Percentiles rank a stretch among this genome's conserved stretches.
phyloP scores from a whole-genome alignment of 2,113 vertebrate genomes.

The Zootoca vivipara region DNA sequence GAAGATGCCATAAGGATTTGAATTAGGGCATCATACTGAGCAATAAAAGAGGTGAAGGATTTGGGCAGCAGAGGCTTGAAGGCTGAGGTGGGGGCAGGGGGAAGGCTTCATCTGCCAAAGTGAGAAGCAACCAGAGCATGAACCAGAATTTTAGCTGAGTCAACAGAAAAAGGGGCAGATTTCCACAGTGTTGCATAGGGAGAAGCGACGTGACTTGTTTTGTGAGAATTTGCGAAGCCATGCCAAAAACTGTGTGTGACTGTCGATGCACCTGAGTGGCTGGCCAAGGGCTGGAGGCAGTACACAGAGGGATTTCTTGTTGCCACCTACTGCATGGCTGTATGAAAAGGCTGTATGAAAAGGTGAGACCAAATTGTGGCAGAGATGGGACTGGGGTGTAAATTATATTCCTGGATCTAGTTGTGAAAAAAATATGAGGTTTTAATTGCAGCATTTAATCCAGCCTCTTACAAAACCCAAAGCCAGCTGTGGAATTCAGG shows the following conservation, averaged over 20 bases:
- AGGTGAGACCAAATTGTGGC: neutral
- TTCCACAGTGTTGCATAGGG: neutral
- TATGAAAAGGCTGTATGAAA: neutral
- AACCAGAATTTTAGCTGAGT: neutral
- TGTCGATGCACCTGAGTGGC: neutral
- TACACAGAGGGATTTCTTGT: neutral
- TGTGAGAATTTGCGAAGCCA: conserved; percentile 1
- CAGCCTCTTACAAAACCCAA: neutral
- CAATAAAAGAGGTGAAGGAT: neutral
- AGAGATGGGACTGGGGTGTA: neutral
- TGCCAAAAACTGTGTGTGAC: neutral
- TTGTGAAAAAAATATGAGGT: neutral
- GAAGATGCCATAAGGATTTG: neutral
- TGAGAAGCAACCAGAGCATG: neutral
- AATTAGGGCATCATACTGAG: neutral
- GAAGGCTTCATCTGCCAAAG: neutral
- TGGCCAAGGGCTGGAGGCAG: neutral
- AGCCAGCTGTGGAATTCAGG: conserved; percentile 2
- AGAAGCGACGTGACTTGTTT: neutral
- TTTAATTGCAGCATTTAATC: neutral
- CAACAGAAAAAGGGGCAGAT: neutral
- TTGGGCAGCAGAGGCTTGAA: neutral
- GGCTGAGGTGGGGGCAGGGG: neutral
- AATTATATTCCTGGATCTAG: neutral
- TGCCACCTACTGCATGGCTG: neutral